Percentiles rank a stretch among this genome's conserved stretches.
Evolutionary conservation across 2,888 invertebrate genomes (phyloP).

Genomic region (Ophion ellenae): DNA sequence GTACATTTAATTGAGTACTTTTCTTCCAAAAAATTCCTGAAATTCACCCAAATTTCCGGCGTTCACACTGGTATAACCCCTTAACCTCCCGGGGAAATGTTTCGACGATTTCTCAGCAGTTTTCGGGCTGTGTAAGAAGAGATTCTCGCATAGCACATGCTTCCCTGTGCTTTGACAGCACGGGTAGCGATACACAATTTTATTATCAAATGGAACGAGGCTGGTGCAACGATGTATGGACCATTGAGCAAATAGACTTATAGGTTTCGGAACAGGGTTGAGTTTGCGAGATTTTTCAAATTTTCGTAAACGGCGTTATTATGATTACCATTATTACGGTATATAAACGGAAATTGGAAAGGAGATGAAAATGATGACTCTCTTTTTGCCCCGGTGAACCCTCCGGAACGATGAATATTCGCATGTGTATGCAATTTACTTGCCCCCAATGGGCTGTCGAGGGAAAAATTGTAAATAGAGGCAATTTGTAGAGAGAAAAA

Average conservation of each 20-base stretch:
- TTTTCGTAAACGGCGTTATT: slow-evolving; percentile 68
- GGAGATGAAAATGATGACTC: neutral
- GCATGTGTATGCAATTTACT: neutral
- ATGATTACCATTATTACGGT: neutral
- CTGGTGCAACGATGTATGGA: slow-evolving; percentile 65
- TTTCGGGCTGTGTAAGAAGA: neutral
- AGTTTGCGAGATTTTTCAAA: slow-evolving; percentile 74
- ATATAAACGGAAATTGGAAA: neutral
- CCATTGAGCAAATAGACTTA: slow-evolving; percentile 74
- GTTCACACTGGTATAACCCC: no score
- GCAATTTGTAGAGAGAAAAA: slow-evolving; percentile 29
- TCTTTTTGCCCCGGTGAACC: neutral
- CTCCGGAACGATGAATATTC: neutral
- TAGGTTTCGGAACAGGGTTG: slow-evolving; percentile 39
- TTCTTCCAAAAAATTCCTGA: no score
- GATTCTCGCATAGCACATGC: neutral
- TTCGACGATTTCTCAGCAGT: no score
- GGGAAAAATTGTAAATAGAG: slow-evolving; percentile 22
- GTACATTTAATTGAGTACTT: no score
- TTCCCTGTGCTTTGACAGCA: neutral
- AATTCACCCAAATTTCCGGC: no score
- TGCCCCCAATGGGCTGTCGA: neutral
- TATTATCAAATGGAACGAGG: slow-evolving; percentile 59
- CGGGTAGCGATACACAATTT: neutral
- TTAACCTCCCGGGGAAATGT: no score